Conservation (phyloP, 2,888 invertebrate genomes). For the Oscheius sp. region DNA sequence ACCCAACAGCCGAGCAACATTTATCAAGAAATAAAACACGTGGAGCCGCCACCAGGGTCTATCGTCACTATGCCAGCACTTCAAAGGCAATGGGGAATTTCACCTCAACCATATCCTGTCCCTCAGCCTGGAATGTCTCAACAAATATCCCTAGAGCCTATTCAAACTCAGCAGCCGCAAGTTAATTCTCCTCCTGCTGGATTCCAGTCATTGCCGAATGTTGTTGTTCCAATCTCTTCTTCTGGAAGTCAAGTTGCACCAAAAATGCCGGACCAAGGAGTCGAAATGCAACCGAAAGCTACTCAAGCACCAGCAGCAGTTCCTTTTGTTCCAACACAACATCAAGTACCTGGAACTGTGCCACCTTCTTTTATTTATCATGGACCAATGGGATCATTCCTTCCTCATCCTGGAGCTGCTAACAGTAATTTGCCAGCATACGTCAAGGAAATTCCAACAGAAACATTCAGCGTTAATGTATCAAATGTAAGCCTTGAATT, state of each 20-base stretch:
- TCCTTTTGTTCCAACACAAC: conserved; percentile 16
- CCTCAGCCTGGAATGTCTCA: not conserved
- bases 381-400: conserved; percentile 16
- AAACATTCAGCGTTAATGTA: conserved; percentile 14
- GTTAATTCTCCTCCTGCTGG: not conserved
- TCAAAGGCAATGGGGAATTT: conserved; percentile 21
- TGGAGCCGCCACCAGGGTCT: conserved; percentile 10
- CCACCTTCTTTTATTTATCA: not conserved
- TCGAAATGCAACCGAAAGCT: not conserved
- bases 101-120: not conserved
- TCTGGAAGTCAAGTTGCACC: conserved; percentile 16
- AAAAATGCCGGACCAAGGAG: not conserved
- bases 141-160: not conserved
- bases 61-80: not conserved
- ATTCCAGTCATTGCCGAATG: conserved; percentile 3
- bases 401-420: conserved; percentile 12
- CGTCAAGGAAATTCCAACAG: conserved; percentile 13
- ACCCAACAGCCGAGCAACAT: not conserved
- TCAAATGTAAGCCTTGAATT: not conserved
- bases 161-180: not conserved
- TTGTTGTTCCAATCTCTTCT: conserved; percentile 8
- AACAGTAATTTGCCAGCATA: not conserved
- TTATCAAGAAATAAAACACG: not conserved
- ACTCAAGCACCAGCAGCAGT: not conserved
- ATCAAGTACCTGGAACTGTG: conserved; percentile 1